Conservation (phyloP, 2,888 invertebrate species). For the Ormyrus rosae region DNA sequence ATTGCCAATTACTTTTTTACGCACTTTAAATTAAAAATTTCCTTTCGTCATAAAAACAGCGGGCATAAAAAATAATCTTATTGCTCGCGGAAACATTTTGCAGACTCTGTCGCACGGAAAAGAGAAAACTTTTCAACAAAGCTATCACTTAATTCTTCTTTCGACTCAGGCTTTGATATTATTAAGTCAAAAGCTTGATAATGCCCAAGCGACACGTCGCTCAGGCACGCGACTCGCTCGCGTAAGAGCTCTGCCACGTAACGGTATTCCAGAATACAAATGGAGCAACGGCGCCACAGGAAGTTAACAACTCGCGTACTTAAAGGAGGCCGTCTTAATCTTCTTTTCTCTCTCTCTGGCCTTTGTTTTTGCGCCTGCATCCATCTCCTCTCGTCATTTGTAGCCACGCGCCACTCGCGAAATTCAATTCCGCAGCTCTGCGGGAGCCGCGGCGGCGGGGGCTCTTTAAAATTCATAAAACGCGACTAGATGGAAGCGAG, state of each 20-base stretch:
- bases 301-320: not conserved
- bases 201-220: not conserved
- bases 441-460: not conserved
- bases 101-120: no score
- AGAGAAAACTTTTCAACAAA: not conserved
- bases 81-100: no score
- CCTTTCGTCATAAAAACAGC: no score
- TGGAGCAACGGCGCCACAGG: not conserved
- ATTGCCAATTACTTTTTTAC: no score
- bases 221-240: not conserved
- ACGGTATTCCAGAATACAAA: constrained; percentile 31
- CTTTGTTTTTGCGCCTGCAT: no score
- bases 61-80: no score
- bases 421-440: constrained; percentile 27
- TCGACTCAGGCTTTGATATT: not conserved
- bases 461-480: constrained; percentile 41
- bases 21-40: no score
- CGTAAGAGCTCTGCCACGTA: not conserved
- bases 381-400: constrained; percentile 12
- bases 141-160: no score
- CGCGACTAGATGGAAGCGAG: not conserved
- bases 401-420: not conserved
- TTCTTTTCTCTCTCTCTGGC: not conserved
- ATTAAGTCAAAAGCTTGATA: not conserved
- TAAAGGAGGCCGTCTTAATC: not conserved